Evolutionary conservation across 1,140 invertebrate species (phyloP), one percentile per base, ranked within the genome.

Genomic region (Sycophaga agraensis): DNA sequence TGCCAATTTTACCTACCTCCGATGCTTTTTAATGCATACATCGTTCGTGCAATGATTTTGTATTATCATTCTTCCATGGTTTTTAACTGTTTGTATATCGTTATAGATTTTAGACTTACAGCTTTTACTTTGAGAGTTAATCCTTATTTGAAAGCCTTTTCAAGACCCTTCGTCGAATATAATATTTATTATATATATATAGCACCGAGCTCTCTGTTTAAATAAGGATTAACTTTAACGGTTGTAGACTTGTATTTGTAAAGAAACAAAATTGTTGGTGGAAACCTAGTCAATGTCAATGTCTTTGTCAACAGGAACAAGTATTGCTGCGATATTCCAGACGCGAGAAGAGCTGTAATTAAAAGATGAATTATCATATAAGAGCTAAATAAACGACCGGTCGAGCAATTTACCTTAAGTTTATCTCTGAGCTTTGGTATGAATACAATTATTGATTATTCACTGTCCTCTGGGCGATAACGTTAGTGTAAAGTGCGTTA

Each of bases 231-330:
- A 35, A 34, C 31, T 50, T 50, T 19, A n/a, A n/a, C n/a, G n/a
- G n/a, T n/a, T n/a, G 26, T 28, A 31, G n/a, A 31, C 28, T 26
- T n/a, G 12, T 31, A 28, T 31, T 28, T 45, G 22, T 22, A 14
- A 24, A 21, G 6, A 48, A 21, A 12, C n/a, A 14, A 39, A 14
- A 37, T 35, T 0, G 11, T 16, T 0, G 1, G 21, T 39, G 19
- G 35, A 51, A 51, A 39, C 40, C 16, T 42, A 53, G 37, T 53
- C 35, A 26, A 42, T 40, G 22, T 53, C 50, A 53, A 40, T 53
- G 50, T 53, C 19, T 53, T 53, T 24, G 6, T 40, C 17, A 19
- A 31, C 11, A 31, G 19, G 9, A 49, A 49, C 16, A 48, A 14
- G 7, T 48, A 9, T 3, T 16, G 7, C 7, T 2, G 28, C n/a